Evolutionary conservation across 2,113 vertebrate genomes (phyloP), one percentile per base, ranked within the genome.

Genomic region (Chaetops frenatus): DNA sequence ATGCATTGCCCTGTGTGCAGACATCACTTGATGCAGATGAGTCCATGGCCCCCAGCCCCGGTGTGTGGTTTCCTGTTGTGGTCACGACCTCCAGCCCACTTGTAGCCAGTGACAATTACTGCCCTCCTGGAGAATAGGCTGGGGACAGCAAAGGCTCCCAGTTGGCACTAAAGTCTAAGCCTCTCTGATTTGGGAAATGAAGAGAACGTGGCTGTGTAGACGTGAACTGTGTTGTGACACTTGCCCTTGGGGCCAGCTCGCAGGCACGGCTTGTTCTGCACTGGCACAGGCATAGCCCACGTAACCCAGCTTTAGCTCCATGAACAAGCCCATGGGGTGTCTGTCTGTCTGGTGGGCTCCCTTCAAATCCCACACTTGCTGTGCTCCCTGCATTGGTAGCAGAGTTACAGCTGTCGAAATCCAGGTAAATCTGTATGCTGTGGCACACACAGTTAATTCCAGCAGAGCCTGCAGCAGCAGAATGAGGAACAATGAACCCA

Each of bases 21-120:
- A 27, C 3, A 5, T 22, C 33, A 33, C 28, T 20, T 15, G n/a
- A 35, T 10, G 48, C 21, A 80, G n/a, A 18, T 4, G 10, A 64
- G 17, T 4, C 33, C 24, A 3, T 1, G 16, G 33, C 22, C 23
- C 25, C 56, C 29, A 38, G 72, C 21, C 11, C 25, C 10, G 60
- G 15, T 0, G 0, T 23, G 15, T 27, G 29, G 10, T 4, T 65
- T n/a, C 54, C 45, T 2, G 7, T 5, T 60, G 53, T 2, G 4
- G 23, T 23, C 36, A 4, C 3, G 15, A 8, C 21, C 15, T 1
- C 1, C 5, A 23, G 60, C 23, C 47, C 44, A 11, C 33, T 12
- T 35, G 42, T 10, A 44, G 60, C 69, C 69, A 57, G 15, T 21
- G 53, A 54, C 60, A 66, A 0, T 40, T 18, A 18, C 27, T 3